Conservation (phyloP, 1,140 invertebrate genomes). For the Homarus americanus region DNA sequence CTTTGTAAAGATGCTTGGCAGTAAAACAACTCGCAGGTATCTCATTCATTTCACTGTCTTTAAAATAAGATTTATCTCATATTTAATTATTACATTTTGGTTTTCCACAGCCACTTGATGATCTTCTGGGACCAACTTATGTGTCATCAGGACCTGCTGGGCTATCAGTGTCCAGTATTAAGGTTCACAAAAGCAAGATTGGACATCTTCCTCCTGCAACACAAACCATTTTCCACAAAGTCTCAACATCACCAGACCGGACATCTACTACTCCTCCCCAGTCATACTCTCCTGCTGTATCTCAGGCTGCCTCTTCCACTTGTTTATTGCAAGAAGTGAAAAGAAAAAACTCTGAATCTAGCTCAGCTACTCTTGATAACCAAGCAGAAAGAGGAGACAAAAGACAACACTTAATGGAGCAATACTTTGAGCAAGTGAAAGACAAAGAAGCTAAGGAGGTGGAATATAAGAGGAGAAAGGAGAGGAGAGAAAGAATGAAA, state of each 20-base stretch:
- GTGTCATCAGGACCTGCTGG: background rate
- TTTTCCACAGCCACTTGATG: constrained; percentile 29
- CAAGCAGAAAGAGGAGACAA: constrained; percentile 20
- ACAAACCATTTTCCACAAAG: background rate
- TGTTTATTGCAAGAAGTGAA: background rate
- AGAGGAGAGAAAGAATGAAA: constrained; percentile 32
- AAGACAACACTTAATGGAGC: constrained; percentile 26
- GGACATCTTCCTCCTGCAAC: background rate
- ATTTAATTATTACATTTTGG: background rate
- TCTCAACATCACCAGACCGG: background rate
- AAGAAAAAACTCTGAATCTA: constrained; percentile 16
- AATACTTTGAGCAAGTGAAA: constrained; percentile 30
- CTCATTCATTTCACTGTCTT: no score
- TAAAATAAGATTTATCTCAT: no score
- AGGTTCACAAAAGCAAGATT: background rate
- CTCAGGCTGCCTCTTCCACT: background rate
- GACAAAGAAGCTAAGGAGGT: constrained; percentile 24
- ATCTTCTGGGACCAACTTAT: constrained; percentile 13
- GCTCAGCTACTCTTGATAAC: background rate
- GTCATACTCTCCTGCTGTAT: background rate
- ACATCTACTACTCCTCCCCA: constrained; percentile 11
- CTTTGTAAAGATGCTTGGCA: no score
- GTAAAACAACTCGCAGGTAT: no score
- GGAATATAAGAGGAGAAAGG: constrained; percentile 28
- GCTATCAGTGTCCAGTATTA: background rate